Percentiles rank a stretch among this genome's conserved stretches.
Conservation (phyloP, 2,888 invertebrate species). For the Achlya flavicornis region DNA sequence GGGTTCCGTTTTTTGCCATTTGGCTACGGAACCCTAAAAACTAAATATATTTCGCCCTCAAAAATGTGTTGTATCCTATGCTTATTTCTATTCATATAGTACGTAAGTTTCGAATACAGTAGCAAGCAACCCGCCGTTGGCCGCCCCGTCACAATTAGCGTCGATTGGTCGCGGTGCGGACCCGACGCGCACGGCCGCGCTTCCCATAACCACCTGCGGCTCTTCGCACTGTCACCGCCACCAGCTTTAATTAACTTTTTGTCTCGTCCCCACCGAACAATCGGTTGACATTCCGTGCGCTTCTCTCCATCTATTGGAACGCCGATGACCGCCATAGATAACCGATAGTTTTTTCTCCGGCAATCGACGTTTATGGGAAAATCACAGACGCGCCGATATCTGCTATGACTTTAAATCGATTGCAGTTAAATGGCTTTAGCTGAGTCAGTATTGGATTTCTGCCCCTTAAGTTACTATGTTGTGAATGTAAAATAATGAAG, state of each 20-base stretch:
- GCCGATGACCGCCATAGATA: conserved; percentile 40
- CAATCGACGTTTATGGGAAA: conserved; percentile 38
- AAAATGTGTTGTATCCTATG: neutral
- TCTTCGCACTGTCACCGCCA: conserved; percentile 58
- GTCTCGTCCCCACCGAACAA: conserved; percentile 60
- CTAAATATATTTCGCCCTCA: too few relatives aligned
- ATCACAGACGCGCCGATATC: conserved; percentile 17
- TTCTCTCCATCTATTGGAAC: conserved; percentile 38
- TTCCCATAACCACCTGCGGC: conserved; percentile 79
- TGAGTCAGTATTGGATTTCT: neutral
- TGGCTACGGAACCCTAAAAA: too few relatives aligned
- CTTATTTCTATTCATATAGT: conserved; percentile 12
- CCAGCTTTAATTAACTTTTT: conserved; percentile 78
- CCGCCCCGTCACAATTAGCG: conserved; percentile 71
- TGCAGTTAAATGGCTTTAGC: conserved; percentile 1
- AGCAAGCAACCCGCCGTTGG: conserved; percentile 36
- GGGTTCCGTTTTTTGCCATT: too few relatives aligned
- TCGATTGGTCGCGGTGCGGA: conserved; percentile 76
- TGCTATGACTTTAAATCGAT: neutral
- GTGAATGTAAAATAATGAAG: too few relatives aligned
- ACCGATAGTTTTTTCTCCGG: conserved; percentile 36
- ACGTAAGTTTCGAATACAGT: conserved; percentile 20
- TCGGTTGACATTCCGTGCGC: conserved; percentile 64
- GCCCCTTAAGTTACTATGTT: neutral
- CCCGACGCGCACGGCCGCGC: conserved; percentile 80